Conservation (phyloP, 2,113 vertebrate genomes). For the Nycticorax nycticorax region DNA sequence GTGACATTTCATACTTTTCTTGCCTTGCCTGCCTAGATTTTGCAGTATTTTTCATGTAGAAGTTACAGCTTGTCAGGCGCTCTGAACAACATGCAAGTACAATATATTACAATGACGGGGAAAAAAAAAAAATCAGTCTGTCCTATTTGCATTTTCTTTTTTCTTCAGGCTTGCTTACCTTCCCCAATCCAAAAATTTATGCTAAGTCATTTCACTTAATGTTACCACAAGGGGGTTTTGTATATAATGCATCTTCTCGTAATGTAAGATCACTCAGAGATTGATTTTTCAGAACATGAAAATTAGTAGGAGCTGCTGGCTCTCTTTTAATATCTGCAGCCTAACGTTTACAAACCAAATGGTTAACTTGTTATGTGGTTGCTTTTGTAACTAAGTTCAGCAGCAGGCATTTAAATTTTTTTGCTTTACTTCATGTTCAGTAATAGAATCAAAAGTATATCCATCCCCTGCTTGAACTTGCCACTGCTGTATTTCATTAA, state of each 20-base stretch:
- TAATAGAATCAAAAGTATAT: conserved; percentile 1
- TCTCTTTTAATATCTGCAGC: neutral
- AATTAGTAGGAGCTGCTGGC: neutral
- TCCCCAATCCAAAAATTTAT: neutral
- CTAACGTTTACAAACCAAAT: neutral
- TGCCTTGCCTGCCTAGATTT: neutral
- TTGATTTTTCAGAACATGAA: neutral
- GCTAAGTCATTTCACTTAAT: neutral
- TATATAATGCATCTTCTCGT: neutral
- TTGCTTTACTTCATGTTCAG: neutral
- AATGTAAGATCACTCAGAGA: neutral
- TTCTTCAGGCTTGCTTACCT: neutral
- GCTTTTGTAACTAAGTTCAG: neutral
- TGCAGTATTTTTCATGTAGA: neutral
- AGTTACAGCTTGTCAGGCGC: neutral
- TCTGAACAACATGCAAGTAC: neutral
- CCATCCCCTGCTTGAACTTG: neutral
- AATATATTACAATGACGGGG: neutral
- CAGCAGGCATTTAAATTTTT: neutral
- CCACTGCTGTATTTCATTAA: neutral
- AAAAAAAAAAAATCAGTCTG: neutral
- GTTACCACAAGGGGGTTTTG: neutral
- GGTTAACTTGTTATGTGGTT: neutral
- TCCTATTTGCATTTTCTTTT: neutral
- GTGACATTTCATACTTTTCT: neutral